phyloP scores from a whole-genome alignment of 2,113 vertebrate genomes.

The Alethe castanea region DNA sequence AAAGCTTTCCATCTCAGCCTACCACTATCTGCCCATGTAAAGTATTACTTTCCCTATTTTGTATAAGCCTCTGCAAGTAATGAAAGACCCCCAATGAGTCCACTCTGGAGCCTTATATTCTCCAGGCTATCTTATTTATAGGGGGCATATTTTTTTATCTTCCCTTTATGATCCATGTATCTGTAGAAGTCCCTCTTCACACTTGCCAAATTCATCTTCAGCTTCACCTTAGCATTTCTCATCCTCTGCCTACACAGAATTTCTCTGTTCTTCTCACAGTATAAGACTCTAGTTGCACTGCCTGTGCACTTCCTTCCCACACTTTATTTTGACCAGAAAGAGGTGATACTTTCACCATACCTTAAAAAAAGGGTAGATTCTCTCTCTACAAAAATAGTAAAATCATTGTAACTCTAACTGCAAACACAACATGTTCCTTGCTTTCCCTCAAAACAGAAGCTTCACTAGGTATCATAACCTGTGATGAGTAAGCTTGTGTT shows the following conservation, averaged over 20 bases:
- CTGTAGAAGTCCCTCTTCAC: background rate
- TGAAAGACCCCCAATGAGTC: background rate
- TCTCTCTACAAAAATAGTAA: background rate
- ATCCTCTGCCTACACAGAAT: background rate
- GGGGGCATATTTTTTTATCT: fast-evolving
- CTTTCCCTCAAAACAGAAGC: background rate
- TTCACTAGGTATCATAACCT: background rate
- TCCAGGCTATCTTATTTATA: background rate
- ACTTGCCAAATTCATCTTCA: background rate
- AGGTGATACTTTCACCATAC: background rate
- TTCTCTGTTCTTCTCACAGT: background rate
- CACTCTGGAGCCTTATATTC: background rate
- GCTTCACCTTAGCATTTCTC: background rate
- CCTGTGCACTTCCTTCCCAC: background rate
- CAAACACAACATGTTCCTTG: background rate
- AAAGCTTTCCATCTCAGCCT: background rate
- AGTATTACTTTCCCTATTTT: background rate
- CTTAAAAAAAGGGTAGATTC: background rate
- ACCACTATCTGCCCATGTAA: background rate
- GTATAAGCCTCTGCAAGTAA: background rate
- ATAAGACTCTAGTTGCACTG: background rate
- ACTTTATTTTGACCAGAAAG: background rate
- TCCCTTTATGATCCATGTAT: background rate
- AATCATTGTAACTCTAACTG: background rate
- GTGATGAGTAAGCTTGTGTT: background rate